Conservation (phyloP, 2,797 vertebrate species). For the Melanotaenia pygmaea region DNA sequence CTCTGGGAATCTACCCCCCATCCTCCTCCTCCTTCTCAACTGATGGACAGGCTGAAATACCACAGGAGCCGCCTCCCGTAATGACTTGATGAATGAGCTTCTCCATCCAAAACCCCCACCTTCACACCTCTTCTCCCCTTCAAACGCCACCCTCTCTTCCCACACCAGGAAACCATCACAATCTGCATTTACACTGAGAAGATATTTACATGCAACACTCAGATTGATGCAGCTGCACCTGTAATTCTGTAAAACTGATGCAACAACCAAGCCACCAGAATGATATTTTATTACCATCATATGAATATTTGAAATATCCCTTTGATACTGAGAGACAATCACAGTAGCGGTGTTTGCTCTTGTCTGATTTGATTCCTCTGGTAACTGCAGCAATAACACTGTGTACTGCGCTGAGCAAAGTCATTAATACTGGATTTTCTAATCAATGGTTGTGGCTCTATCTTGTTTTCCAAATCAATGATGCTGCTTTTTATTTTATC, state of each 20-base stretch:
- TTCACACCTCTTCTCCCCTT: slow-evolving; percentile 33
- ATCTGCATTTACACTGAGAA: slow-evolving; percentile 25
- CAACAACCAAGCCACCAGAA: neutral
- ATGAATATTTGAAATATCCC: slow-evolving; percentile 3
- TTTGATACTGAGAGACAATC: slow-evolving; percentile 22
- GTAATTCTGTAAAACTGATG: neutral
- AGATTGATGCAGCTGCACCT: neutral
- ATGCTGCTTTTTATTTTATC: slow-evolving; percentile 64
- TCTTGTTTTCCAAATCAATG: slow-evolving; percentile 75
- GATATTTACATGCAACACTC: slow-evolving; percentile 37
- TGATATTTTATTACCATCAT: neutral
- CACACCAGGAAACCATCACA: slow-evolving; percentile 18
- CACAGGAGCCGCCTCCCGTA: slow-evolving; percentile 81
- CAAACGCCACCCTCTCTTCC: slow-evolving; percentile 28
- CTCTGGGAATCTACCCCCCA: slow-evolving; percentile 73
- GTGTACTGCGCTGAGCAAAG: slow-evolving; percentile 46
- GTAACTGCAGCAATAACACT: slow-evolving; percentile 54
- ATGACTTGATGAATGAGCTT: slow-evolving; percentile 87
- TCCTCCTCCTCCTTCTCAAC: slow-evolving; percentile 56
- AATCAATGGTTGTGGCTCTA: slow-evolving; percentile 68
- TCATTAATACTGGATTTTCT: slow-evolving; percentile 77
- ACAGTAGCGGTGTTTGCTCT: slow-evolving; percentile 23
- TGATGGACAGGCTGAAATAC: slow-evolving; percentile 80
- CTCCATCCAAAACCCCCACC: slow-evolving; percentile 55
- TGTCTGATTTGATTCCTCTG: slow-evolving; percentile 42